Conservation (phyloP, 2,113 vertebrate genomes). For the Butorides virescens region DNA sequence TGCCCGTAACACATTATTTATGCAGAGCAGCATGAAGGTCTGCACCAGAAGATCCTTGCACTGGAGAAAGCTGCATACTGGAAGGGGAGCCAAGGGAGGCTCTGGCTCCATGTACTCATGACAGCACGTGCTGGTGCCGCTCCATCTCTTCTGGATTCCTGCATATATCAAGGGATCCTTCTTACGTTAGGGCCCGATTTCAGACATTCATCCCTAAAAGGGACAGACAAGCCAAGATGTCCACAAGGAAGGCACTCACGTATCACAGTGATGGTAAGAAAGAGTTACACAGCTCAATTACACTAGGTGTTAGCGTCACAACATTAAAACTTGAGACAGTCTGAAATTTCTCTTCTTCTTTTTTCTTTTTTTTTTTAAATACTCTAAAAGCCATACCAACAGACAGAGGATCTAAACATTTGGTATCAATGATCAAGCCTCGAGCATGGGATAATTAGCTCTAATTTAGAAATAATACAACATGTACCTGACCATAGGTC, state of each 20-base stretch:
- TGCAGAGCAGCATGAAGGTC: not conserved
- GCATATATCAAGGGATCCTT: not conserved
- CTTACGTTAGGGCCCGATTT: not conserved
- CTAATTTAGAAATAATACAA: not conserved
- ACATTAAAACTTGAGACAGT: not conserved
- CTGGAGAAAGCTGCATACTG: not conserved
- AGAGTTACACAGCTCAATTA: not conserved
- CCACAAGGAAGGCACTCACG: not conserved
- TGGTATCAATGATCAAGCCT: not conserved
- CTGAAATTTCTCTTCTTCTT: not conserved
- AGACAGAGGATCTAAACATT: not conserved
- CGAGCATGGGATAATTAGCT: not conserved
- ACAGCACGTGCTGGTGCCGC: not conserved
- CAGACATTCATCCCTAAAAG: not conserved
- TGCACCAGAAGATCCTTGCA: not conserved
- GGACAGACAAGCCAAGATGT: not conserved
- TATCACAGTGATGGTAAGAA: not conserved
- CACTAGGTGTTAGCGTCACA: not conserved
- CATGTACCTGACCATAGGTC: not conserved
- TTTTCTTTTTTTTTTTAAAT: not conserved
- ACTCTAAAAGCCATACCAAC: not conserved
- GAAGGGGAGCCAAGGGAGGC: not conserved
- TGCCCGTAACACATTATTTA: not conserved
- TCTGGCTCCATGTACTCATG: not conserved
- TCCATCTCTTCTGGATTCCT: not conserved